A percentile compares a stretch with the other conserved stretches of the same genome.
phyloP scores from a whole-genome alignment of 2,888 invertebrate species.

The Pseudolycoriella hygida region DNA sequence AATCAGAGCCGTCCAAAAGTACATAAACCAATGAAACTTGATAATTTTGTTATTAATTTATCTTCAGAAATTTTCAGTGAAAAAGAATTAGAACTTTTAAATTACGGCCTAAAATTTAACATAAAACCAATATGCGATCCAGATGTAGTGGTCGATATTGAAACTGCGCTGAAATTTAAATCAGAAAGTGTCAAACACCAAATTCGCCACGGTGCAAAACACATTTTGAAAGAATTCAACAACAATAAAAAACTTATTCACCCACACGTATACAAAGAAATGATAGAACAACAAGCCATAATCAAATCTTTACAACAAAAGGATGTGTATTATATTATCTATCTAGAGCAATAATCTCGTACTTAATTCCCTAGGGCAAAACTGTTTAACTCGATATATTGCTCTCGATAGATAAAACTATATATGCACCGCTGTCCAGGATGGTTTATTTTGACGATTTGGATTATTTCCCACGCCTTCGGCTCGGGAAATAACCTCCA shows the following conservation, averaged over 20 bases:
- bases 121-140: background rate
- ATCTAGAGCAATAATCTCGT: too few relatives aligned
- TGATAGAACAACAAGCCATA: background rate
- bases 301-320: background rate
- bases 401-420: too few relatives aligned
- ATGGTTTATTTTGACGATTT: too few relatives aligned
- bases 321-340: conserved; percentile 1
- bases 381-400: too few relatives aligned
- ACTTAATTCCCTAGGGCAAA: too few relatives aligned
- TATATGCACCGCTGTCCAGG: too few relatives aligned
- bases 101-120: background rate
- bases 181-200: background rate
- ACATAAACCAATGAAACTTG: background rate
- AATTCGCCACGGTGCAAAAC: background rate
- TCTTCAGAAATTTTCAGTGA: background rate
- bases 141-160: background rate
- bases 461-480: too few relatives aligned
- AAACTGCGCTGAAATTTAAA: background rate
- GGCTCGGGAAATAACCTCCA: too few relatives aligned
- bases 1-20: too few relatives aligned
- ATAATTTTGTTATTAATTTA: background rate
- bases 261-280: background rate
- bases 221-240: background rate
- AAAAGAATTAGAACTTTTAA: background rate
- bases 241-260: too few relatives aligned